Base-by-base conservation (phyloP, 2,888 invertebrate genomes). In the Chelonus formosanus region DNA sequence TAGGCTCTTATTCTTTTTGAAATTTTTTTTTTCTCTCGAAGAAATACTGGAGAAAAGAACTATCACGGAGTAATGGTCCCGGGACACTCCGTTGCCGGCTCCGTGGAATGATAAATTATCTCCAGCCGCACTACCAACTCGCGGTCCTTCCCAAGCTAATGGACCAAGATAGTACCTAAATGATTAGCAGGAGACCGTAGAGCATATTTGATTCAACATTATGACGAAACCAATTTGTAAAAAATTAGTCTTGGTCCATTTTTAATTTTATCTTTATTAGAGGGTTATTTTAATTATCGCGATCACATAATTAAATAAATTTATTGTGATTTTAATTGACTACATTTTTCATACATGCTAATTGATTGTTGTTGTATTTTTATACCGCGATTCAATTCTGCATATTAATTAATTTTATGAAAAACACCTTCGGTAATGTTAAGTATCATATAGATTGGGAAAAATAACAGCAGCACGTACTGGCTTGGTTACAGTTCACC, bases 51-150 rank as follows among this genome's bases (percentile, higher is more conserved):
- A 36, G 52, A 63, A 52, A 59, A 67, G 53, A 60, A 65, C 56
- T 65, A 63, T 63, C 63, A 52, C 57, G 36, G 60, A 54, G 52
- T 68, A 68, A 70, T 63, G 68, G 65, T 65, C 63, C 48, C 57
- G 63, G 58, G 70, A 65, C 64, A 67, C 69, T 69, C 63, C 54
- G 67, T 54, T 52, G 68, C 54, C 67, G 67, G 57, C 36, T 35
- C 44, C 63, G 62, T 60, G 64, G 67, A 67, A 70, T 73, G 73
- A 73, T 73, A 73, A 73, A 73, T 73, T 71, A 73, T 73, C 71
- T 70, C 68, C 59, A 69, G 65, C 70, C 54, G 65, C 65, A 69
- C 70, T 69, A 69, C 71, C 68, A 69, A 73, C 71, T 71, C 66
- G 69, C 70, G 65, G 67, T 70, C 65, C 71, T 71, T 58, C 67